A percentile compares a stretch with the other conserved stretches of the same genome.
phyloP scores from a whole-genome alignment of 2,888 invertebrate genomes.

The Drosophila prolongata region DNA sequence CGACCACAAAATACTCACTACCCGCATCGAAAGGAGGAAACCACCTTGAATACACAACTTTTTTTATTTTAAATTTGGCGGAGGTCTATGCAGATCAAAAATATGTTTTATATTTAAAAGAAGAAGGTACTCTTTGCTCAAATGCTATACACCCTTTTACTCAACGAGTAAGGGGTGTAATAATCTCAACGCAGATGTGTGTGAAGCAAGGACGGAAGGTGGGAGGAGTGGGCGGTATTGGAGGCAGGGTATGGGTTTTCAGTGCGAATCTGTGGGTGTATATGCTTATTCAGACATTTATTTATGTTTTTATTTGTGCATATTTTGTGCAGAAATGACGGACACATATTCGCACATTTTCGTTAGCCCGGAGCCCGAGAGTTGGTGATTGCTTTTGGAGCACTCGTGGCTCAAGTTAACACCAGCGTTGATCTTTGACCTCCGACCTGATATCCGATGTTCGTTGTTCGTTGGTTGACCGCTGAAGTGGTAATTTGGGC shows the following conservation, averaged over 20 bases:
- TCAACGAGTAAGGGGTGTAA: not conserved
- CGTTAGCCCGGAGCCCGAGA: slow-evolving; percentile 19
- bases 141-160: not conserved
- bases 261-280: slow-evolving; percentile 3
- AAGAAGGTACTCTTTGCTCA: no score
- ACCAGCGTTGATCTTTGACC: slow-evolving; percentile 28
- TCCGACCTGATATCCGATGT: not conserved
- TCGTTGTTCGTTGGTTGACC: slow-evolving; percentile 7
- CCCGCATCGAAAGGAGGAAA: no score
- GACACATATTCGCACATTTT: slow-evolving; percentile 50
- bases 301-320: slow-evolving; percentile 75
- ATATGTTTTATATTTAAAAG: no score
- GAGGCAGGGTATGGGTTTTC: not conserved
- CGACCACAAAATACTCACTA: not conserved
- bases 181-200: not conserved
- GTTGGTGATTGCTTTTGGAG: slow-evolving; percentile 40
- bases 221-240: not conserved
- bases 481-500: slow-evolving; percentile 16
- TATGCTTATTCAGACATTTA: slow-evolving; percentile 55
- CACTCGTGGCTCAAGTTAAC: slow-evolving; percentile 19
- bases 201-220: not conserved
- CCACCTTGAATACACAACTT: no score
- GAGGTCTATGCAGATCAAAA: no score
- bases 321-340: slow-evolving; percentile 67
- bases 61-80: no score